These are phyloP conservation scores for Buathra laborator DNA, from an alignment of 2,888 invertebrate genomes.

Conservation along the genomic window DNA sequence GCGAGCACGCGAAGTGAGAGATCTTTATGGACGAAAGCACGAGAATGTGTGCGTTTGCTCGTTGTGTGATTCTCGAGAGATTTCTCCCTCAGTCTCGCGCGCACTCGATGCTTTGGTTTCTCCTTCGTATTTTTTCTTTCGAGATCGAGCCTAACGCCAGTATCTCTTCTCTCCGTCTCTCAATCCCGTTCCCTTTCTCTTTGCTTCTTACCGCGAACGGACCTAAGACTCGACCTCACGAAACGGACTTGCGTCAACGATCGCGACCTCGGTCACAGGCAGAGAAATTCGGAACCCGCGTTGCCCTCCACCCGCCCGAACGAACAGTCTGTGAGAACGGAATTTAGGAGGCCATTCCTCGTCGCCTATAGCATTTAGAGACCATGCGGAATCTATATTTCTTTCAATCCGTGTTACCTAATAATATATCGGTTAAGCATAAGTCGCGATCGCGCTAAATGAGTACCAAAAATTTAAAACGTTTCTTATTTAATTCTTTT, in stretches of 20 bases:
- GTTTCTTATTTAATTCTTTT: not conserved
- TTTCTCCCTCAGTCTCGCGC: constrained; percentile 15
- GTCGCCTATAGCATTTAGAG: not conserved
- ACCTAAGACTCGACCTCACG: constrained; percentile 60
- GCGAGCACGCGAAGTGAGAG: constrained; percentile 13
- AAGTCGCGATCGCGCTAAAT: too few species aligned
- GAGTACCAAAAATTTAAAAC: not conserved
- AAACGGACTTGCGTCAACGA: constrained; percentile 64
- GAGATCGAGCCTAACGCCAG: constrained; percentile 49
- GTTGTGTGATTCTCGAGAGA: constrained; percentile 6
- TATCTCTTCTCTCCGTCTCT: constrained; percentile 53
- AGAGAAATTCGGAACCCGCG: constrained; percentile 51
- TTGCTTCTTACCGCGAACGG: constrained; percentile 53
- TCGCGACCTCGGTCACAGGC: constrained; percentile 63
- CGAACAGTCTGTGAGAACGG: constrained; percentile 58
- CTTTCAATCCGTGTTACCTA: not conserved
- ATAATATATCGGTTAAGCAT: not conserved
- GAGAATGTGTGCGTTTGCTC: constrained; percentile 2
- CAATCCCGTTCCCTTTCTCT: constrained; percentile 62
- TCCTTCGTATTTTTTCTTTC: constrained; percentile 14
- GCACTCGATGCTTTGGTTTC: constrained; percentile 10
- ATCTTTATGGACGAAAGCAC: constrained; percentile 10
- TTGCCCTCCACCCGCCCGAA: constrained; percentile 16
- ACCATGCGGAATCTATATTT: constrained; percentile 4
- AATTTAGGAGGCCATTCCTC: constrained; percentile 44